phyloP scores from a whole-genome alignment of 2,797 vertebrate genomes.

The Toxotes lorentzi region DNA sequence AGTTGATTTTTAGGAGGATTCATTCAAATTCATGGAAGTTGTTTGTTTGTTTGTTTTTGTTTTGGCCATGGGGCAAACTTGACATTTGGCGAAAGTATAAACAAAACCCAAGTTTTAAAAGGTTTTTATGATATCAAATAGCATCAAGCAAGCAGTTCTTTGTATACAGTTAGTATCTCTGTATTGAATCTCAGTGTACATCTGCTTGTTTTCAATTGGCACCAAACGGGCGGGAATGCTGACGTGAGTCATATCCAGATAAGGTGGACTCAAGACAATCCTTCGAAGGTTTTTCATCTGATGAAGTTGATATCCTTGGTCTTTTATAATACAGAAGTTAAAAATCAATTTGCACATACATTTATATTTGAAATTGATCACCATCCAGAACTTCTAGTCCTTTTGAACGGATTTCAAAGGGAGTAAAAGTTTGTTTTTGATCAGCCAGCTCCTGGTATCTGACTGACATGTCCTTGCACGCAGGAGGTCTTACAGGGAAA shows the following conservation, averaged over 20 bases:
- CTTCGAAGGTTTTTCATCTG: not conserved
- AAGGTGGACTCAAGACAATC: not conserved
- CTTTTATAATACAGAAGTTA: not conserved
- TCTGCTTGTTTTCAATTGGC: slow-evolving; percentile 7
- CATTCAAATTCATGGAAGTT: not conserved
- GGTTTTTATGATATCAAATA: not conserved
- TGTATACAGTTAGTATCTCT: not conserved
- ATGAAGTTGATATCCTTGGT: not conserved
- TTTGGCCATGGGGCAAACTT: not conserved
- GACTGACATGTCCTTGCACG: slow-evolving; percentile 75
- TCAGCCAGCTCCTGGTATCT: slow-evolving; percentile 67
- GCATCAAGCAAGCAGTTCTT: not conserved
- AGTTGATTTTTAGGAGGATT: not conserved
- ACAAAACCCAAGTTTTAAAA: not conserved
- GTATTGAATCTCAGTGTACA: not conserved
- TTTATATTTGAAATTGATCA: not conserved
- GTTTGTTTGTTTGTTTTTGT: not conserved
- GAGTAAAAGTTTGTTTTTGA: not conserved
- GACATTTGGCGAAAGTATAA: not conserved
- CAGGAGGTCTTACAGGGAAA: not conserved
- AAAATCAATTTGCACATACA: not conserved
- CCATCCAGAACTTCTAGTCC: not conserved
- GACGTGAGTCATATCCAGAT: slow-evolving; percentile 19
- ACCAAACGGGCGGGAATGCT: slow-evolving; percentile 3
- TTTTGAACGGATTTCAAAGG: not conserved